Percentiles rank a stretch among this genome's conserved stretches.
These are phyloP conservation scores for Callinectes sapidus DNA, from an alignment of 2,888 invertebrate genomes.

Conservation along the genomic window DNA sequence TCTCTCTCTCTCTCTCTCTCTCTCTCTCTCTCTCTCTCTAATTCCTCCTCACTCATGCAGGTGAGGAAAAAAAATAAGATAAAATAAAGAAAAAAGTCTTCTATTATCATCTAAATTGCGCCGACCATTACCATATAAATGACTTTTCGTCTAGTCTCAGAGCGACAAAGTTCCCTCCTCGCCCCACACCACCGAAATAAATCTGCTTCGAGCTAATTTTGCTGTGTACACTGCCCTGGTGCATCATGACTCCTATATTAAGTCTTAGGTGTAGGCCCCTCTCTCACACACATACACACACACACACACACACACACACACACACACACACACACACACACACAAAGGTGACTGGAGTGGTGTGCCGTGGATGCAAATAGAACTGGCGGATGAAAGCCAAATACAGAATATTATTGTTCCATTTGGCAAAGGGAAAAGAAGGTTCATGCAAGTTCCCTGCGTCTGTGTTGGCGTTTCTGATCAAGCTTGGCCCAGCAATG, in stretches of 20 bases:
- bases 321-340: slow-evolving; percentile 8
- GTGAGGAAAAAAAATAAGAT: slow-evolving; percentile 6
- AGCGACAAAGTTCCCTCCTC: slow-evolving; percentile 40
- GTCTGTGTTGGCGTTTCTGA: slow-evolving; percentile 18
- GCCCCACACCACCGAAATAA: slow-evolving; percentile 39
- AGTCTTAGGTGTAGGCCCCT: neutral
- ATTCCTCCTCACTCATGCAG: neutral
- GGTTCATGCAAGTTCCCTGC: neutral
- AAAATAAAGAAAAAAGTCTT: slow-evolving; percentile 41
- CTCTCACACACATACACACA: slow-evolving; percentile 5
- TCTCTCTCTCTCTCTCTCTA: neutral
- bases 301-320: neutral
- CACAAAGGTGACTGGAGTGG: neutral
- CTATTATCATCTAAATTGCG: slow-evolving; percentile 55
- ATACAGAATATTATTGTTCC: slow-evolving; percentile 37
- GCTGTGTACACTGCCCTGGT: neutral
- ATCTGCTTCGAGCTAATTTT: slow-evolving; percentile 30
- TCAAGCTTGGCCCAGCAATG: neutral
- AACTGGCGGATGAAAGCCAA: slow-evolving; percentile 6
- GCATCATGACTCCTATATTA: slow-evolving; percentile 28
- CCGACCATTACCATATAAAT: slow-evolving; percentile 54
- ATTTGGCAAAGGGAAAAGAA: neutral
- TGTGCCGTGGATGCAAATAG: slow-evolving; percentile 6
- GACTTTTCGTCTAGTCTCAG: slow-evolving; percentile 48
- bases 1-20: slow-evolving; percentile 9